Evolutionary conservation across 2,888 invertebrate species (phyloP), one percentile per base, ranked within the genome.

Genomic region (Bembecia ichneumoniformis): DNA sequence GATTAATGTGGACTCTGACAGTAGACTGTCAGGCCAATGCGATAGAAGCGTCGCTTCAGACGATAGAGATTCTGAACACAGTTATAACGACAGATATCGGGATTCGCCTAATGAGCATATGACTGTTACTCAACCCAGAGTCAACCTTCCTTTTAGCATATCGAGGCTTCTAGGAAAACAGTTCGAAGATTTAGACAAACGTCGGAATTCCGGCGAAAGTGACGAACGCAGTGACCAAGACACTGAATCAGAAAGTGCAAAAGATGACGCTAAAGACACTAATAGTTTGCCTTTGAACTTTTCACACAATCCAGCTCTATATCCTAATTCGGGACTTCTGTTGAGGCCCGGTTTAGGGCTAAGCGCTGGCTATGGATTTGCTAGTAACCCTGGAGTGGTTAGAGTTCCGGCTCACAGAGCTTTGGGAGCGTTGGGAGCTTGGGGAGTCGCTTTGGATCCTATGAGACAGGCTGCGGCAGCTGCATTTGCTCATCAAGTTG

Each of bases 331-430:
- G 50, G 78, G 81, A 51, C 59, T 86, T 51, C 66, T 86, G 46
- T 62, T 86, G 52, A 72, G 86, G 63, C 86, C 86, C 5, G 86
- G 84, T 7, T 57, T 86, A 51, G 78, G 90, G 74, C 62, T 86
- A 50, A 79, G 89, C 74, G 81, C 65, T 36, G 87, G 90, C 59
- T 82, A 89, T 78, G 79, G 89, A 84, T 82, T 89, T 71, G 77
- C 89, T 49, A 79, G 88, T 52, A 91, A 90, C 51, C 94, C 93
- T 54, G 94, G 94, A 62, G 96, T 94, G 47, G 91, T 94, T 60
- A 88, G 94, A 66, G 94, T 94, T 58, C 95, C 94, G 47, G 94
- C 94, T 51, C 96, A 96, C 70, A 83, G 94, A 61, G 86, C 87
- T 3, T 71, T 90, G 43, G 88, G 88, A 1, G 86, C 88, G 43